phyloP scores from a whole-genome alignment of 2,888 invertebrate genomes.

The Ectemnius continuus region DNA sequence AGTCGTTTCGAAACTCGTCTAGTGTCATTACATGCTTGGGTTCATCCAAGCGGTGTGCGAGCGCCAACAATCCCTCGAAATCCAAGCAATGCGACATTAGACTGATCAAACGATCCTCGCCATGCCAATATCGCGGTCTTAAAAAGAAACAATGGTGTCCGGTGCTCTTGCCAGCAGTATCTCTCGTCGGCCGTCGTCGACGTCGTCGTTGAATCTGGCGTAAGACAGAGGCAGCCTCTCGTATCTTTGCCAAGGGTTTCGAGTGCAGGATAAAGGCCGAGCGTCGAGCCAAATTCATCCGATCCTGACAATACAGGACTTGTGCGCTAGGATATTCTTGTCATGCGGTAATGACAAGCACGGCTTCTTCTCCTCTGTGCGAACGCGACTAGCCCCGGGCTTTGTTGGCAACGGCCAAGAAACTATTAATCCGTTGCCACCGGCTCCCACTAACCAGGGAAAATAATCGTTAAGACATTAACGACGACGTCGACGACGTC shows the following conservation, averaged over 20 bases:
- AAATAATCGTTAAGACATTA: slow-evolving; percentile 53
- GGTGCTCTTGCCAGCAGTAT: slow-evolving; percentile 25
- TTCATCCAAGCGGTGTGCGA: no score
- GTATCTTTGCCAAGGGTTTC: slow-evolving; percentile 27
- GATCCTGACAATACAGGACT: slow-evolving; percentile 28
- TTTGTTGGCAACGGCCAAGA: slow-evolving; percentile 38
- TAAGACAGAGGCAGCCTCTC: slow-evolving; percentile 17
- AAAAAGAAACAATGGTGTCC: slow-evolving; percentile 34
- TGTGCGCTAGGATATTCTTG: slow-evolving; percentile 16
- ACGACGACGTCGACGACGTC: slow-evolving; percentile 30
- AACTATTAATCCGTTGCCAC: slow-evolving; percentile 55
- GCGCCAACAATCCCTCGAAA: background rate
- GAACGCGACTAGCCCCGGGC: background rate
- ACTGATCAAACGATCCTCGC: slow-evolving; percentile 18
- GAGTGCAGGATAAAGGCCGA: slow-evolving; percentile 26
- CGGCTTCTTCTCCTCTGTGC: slow-evolving; percentile 14
- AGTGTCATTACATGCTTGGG: no score
- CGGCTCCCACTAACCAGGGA: slow-evolving; percentile 48
- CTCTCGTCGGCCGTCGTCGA: slow-evolving; percentile 11
- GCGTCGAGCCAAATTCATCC: slow-evolving; percentile 36
- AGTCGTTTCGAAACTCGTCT: background rate
- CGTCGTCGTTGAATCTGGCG: slow-evolving; percentile 12
- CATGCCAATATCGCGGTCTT: slow-evolving; percentile 36
- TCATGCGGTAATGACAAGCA: slow-evolving; percentile 36
- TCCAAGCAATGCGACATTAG: slow-evolving; percentile 8